Evolutionary conservation across 2,888 invertebrate genomes (phyloP).

Genomic region (Drosophila mimica): DNA sequence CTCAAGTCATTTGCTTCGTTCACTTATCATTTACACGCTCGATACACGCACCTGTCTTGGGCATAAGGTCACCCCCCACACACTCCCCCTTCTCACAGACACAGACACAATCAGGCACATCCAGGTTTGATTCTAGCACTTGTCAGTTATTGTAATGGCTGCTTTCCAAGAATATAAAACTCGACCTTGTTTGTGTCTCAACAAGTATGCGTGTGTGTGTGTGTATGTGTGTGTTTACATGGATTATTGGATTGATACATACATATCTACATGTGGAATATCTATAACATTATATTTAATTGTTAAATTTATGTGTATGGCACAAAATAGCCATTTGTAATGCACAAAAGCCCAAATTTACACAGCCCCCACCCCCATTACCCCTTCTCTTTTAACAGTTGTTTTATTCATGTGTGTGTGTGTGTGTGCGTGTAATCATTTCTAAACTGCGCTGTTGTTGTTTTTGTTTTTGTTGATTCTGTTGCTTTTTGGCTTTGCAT

Average conservation of each 20-base stretch:
- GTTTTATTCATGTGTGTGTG: conserved; percentile 18
- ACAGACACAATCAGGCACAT: background rate
- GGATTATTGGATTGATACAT: background rate
- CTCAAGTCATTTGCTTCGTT: conserved; percentile 11
- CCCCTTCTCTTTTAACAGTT: conserved; percentile 21
- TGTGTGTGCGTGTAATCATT: conserved; percentile 47
- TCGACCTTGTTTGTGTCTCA: conserved; percentile 6
- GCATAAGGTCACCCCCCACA: background rate
- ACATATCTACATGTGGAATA: conserved; percentile 15
- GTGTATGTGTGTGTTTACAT: conserved; percentile 2
- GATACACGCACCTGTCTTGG: conserved; percentile 15
- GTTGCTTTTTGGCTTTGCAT: conserved; percentile 60
- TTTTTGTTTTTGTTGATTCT: conserved; percentile 22
- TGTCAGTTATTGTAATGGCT: conserved; percentile 47
- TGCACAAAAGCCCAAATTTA: conserved; percentile 8
- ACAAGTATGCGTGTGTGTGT: conserved; percentile 2
- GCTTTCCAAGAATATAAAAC: conserved; percentile 53
- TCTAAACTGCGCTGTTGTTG: conserved; percentile 40
- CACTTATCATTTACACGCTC: conserved; percentile 9
- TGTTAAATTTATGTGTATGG: conserved; percentile 54
- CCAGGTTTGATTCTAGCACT: background rate
- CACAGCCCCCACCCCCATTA: background rate
- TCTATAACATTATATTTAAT: conserved; percentile 60
- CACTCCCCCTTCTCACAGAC: background rate
- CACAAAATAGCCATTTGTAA: conserved; percentile 33